phyloP scores from a whole-genome alignment of 2,113 vertebrate species.

The Pedetes capensis region DNA sequence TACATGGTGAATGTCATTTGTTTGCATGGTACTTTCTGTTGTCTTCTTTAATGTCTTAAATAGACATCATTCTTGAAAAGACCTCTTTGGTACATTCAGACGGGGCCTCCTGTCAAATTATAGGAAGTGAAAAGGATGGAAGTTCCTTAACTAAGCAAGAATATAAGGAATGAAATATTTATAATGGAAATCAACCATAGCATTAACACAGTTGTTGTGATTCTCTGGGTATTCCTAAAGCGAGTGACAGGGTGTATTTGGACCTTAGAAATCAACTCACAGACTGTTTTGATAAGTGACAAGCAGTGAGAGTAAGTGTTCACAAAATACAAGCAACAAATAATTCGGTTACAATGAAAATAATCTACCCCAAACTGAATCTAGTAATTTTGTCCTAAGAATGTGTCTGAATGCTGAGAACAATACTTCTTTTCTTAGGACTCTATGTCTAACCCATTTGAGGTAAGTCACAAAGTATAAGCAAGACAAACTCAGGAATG shows the following conservation, averaged over 20 bases:
- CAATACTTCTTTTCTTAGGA: not conserved
- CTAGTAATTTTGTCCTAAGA: not conserved
- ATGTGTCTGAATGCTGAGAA: not conserved
- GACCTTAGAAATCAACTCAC: not conserved
- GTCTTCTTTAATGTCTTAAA: not conserved
- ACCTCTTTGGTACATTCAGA: not conserved
- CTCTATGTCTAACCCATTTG: not conserved
- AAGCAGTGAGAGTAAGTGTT: not conserved
- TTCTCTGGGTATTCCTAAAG: not conserved
- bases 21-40: not conserved
- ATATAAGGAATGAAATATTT: not conserved
- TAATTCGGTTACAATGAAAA: not conserved
- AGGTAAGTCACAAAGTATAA: not conserved
- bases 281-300: not conserved
- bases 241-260: not conserved
- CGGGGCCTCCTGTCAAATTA: not conserved
- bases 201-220: not conserved
- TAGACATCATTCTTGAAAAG: not conserved
- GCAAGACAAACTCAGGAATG: not conserved
- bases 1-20: not conserved
- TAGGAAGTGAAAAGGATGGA: not conserved
- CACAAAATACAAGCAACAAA: not conserved
- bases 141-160: not conserved
- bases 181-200: not conserved
- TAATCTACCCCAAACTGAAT: not conserved